phyloP scores from a whole-genome alignment of 2,797 vertebrate genomes.

The Helarctos malayanus region DNA sequence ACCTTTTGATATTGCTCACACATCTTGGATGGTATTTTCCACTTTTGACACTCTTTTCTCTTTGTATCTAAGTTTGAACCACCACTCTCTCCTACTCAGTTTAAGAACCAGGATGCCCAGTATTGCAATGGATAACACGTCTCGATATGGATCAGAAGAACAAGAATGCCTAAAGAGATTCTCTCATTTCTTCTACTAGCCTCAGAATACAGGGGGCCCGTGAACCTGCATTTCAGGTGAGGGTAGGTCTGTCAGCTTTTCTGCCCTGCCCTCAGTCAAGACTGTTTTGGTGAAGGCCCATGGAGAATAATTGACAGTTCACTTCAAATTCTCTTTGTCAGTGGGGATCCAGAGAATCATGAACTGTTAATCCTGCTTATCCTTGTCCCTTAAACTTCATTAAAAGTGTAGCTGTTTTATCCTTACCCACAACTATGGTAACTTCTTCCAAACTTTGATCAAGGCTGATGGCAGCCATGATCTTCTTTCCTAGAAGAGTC shows the following conservation, averaged over 20 bases:
- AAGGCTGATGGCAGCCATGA: no score
- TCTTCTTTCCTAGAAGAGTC: neutral
- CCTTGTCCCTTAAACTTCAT: neutral
- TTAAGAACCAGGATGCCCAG: neutral
- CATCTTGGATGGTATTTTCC: neutral
- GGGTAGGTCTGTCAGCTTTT: neutral
- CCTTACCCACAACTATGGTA: neutral
- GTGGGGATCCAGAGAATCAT: no score
- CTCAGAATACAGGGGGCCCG: neutral
- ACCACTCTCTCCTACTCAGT: neutral
- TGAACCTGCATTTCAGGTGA: neutral
- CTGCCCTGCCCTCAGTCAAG: neutral
- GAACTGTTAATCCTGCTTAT: neutral
- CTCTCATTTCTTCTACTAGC: neutral
- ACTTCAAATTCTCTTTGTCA: neutral
- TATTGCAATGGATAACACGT: neutral
- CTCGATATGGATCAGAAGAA: neutral
- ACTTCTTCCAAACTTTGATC: neutral
- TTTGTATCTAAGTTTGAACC: neutral
- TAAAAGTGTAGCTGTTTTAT: neutral
- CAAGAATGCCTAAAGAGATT: neutral
- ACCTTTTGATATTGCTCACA: neutral
- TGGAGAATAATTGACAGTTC: neutral
- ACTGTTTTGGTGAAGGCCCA: neutral
- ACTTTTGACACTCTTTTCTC: neutral